These are phyloP conservation scores for Prosopocoilus inquinatus DNA, from an alignment of 2,888 invertebrate species.

Conservation along the genomic window DNA sequence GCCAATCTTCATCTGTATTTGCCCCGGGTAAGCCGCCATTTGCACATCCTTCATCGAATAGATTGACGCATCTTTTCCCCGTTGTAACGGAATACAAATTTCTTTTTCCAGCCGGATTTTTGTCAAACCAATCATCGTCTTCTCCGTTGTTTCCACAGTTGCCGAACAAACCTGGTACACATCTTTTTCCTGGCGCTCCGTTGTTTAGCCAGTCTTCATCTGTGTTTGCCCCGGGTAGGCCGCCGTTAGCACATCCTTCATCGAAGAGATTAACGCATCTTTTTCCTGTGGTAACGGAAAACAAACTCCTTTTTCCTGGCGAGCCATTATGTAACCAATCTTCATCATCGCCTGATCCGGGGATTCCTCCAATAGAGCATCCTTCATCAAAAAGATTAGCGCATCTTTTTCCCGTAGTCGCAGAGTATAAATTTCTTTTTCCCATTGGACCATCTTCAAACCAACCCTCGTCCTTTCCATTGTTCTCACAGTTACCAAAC, in stretches of 20 bases:
- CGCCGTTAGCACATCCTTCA: background rate
- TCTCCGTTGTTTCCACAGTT: too few relatives aligned
- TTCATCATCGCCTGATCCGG: constrained; percentile 8
- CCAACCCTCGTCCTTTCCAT: background rate
- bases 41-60: constrained; percentile 4
- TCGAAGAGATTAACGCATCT: background rate
- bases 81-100: background rate
- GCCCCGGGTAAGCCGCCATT: constrained; percentile 1
- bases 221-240: background rate
- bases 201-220: constrained; percentile 1
- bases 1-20: constrained; percentile 8
- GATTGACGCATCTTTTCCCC: constrained; percentile 12
- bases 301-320: background rate
- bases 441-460: background rate
- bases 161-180: background rate
- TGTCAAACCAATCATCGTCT: too few relatives aligned
- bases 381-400: constrained; percentile 4
- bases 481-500: background rate
- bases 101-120: background rate
- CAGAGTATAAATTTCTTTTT: background rate
- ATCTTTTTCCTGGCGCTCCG: background rate
- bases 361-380: background rate
- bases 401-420: constrained; percentile 9
- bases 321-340: constrained; percentile 11
- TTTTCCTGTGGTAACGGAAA: background rate